Evolutionary conservation across 1,140 invertebrate genomes (phyloP).

Genomic region (Hylaeus anthracinus): DNA sequence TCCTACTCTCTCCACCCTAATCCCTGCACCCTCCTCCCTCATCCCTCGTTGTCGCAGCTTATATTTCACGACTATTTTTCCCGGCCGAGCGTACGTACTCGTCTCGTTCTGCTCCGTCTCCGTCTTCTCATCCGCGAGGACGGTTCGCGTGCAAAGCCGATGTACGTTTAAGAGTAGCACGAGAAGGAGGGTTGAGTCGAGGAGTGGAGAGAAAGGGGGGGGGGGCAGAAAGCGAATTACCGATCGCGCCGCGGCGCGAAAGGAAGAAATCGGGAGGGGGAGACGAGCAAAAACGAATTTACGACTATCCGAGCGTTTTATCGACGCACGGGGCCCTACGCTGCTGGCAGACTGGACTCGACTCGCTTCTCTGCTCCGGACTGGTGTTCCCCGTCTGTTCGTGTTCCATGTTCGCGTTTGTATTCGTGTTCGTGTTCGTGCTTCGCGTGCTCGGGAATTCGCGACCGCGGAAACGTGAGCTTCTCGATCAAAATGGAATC

Average conservation of each 20-base stretch:
- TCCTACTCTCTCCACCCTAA: not conserved
- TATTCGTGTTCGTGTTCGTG: not conserved
- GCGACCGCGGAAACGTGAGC: not conserved
- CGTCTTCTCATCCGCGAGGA: conserved; percentile 33
- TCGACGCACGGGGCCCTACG: conserved; percentile 25
- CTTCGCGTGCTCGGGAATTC: not conserved
- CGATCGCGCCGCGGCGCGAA: conserved; percentile 52
- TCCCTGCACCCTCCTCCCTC: not conserved
- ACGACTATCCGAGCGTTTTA: conserved; percentile 60
- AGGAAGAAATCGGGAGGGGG: conserved; percentile 36
- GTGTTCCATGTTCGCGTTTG: not conserved
- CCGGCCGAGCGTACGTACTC: not conserved
- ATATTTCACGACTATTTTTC: conserved; percentile 43
- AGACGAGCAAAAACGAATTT: conserved; percentile 61
- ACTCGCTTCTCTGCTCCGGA: not conserved
- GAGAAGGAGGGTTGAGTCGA: conserved; percentile 12
- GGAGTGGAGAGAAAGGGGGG: not conserved
- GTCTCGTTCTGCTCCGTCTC: not conserved
- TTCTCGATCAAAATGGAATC: not conserved
- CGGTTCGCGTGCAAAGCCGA: conserved; percentile 55
- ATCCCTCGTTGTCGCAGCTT: conserved; percentile 34
- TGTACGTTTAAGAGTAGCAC: conserved; percentile 53
- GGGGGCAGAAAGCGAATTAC: conserved; percentile 49
- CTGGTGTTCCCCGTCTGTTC: not conserved
- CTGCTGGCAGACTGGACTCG: not conserved